Conservation (phyloP, 2,113 vertebrate genomes). For the Smithornis capensis region DNA sequence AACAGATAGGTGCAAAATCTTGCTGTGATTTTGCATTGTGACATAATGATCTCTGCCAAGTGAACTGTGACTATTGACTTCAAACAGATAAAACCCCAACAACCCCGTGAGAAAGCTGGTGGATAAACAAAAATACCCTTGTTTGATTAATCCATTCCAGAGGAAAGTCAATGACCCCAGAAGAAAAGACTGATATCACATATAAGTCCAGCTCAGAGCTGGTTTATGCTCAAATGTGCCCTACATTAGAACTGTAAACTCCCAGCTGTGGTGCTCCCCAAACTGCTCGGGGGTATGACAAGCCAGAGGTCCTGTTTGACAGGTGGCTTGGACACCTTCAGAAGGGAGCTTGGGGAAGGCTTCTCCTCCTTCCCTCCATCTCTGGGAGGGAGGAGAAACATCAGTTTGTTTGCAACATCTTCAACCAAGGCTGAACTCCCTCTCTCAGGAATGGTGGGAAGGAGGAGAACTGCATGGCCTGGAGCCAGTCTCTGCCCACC, state of each 20-base stretch:
- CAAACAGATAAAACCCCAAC: background rate
- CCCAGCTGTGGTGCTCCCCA: background rate
- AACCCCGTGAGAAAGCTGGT: background rate
- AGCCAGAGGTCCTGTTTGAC: background rate
- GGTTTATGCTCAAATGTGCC: background rate
- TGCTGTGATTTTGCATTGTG: background rate
- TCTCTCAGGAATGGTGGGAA: background rate
- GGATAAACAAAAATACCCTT: background rate
- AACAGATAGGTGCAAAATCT: background rate
- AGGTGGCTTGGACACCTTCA: background rate
- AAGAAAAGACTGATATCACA: background rate
- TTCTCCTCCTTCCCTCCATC: background rate
- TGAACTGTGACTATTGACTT: background rate
- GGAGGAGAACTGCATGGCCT: rapidly evolving
- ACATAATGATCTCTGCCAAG: background rate
- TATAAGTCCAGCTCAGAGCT: background rate
- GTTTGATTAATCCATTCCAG: background rate
- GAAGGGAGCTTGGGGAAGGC: background rate
- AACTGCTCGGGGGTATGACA: rapidly evolving
- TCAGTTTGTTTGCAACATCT: background rate
- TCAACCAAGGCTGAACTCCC: background rate
- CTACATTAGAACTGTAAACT: background rate
- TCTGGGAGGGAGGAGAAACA: background rate
- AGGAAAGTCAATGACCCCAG: background rate
- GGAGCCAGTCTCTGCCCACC: background rate